Base-by-base conservation (phyloP, 2,888 invertebrate genomes). In the Eristalinus sepulchralis region DNA sequence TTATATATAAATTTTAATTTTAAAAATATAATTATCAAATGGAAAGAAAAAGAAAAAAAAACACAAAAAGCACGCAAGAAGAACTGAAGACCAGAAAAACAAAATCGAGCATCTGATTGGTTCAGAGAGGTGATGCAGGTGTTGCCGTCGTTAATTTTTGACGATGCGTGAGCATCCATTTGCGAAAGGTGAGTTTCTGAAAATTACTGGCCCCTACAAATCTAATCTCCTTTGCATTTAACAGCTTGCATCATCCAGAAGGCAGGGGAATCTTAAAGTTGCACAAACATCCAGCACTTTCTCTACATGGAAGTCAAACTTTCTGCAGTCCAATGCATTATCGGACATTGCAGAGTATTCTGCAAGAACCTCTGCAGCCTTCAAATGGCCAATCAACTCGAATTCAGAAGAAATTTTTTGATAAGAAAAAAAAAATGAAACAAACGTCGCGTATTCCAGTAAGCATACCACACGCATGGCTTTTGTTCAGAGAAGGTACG, bases 1-100 rank as follows among this genome's bases (percentile, higher is more conserved):
- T 70, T 70, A 70, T 63, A 63, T 33, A 70, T 78, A 70, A 70
- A 27, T 78, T 77, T 77, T 36, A 77, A 62, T 68, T 68, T 77
- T n/a, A n/a, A 62, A 34, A 68, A 63, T 57, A 62, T 62, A 57
- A 63, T 55, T 55, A 63, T 27, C 24, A 39, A 53, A 60, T 71
- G 24, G 27, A 33, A 67, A 78, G 39, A 36, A 39, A 24, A 64
- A 13, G n/a, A 39, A 64, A 17, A 39, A 53, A 20, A 63, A 34
- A 63, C 11, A 20, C 20, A 3, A 17, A 11, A 33, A 33, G 11
- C 57, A 39, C 5, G 10, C 20, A 57, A 57, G 17, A 63, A 31
- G 11, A 31, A 3, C 34, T 11, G 17, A 53, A 53, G 60, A 60
- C 47, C 55, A 39, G 39, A 47, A 66, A 39, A 57, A 13, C 47